Evolutionary conservation across 1,140 invertebrate species (phyloP).

Genomic region (Bombus sylvicola): DNA sequence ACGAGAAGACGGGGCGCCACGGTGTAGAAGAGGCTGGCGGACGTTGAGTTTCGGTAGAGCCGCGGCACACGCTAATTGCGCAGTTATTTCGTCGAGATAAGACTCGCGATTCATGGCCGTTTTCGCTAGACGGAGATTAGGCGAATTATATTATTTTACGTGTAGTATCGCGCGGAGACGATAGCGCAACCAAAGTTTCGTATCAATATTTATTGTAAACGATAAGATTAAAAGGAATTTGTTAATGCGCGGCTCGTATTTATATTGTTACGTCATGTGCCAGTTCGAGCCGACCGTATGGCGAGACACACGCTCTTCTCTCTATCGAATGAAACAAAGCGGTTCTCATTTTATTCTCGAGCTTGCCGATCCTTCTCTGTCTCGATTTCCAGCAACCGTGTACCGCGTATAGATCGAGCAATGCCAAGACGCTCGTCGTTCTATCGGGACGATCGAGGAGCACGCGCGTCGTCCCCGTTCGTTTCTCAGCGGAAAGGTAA

Average conservation of each 20-base stretch:
- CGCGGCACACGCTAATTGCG: slow-evolving; percentile 67
- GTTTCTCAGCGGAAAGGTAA: slow-evolving; percentile 68
- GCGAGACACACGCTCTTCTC: slow-evolving; percentile 42
- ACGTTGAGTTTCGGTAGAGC: slow-evolving; percentile 52
- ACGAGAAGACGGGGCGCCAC: not conserved
- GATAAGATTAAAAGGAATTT: slow-evolving; percentile 80
- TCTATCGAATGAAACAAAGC: slow-evolving; percentile 70
- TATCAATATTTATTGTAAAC: slow-evolving; percentile 80
- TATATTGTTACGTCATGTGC: slow-evolving; percentile 78
- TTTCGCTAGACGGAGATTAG: slow-evolving; percentile 66
- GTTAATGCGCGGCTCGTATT: slow-evolving; percentile 73
- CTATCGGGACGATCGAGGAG: not conserved
- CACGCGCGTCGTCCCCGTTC: not conserved
- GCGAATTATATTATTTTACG: slow-evolving; percentile 77
- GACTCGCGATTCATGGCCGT: slow-evolving; percentile 50
- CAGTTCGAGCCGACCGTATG: slow-evolving; percentile 58
- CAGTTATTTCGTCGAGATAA: slow-evolving; percentile 76
- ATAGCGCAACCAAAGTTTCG: slow-evolving; percentile 75
- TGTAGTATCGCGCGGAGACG: slow-evolving; percentile 53
- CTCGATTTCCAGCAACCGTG: no score
- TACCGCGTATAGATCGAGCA: no score
- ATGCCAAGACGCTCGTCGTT: not conserved
- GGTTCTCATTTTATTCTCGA: slow-evolving; percentile 65
- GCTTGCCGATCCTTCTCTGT: not conserved
- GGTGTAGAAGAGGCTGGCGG: not conserved